Conservation (phyloP, 2,888 invertebrate genomes). For the Lacanobia oleracea region DNA sequence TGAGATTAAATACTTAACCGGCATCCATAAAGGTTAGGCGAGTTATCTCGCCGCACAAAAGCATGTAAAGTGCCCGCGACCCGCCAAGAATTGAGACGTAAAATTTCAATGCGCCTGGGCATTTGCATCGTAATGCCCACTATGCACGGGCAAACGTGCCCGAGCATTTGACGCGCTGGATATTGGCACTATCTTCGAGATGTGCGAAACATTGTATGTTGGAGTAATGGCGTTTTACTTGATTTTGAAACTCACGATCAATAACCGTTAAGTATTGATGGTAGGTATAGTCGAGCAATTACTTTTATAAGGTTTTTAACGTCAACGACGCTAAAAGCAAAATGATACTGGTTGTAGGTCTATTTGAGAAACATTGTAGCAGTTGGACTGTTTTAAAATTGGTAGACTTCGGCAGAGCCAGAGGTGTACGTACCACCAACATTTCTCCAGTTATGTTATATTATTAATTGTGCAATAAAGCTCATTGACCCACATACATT, state of each 20-base stretch:
- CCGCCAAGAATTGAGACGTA: conserved; percentile 76
- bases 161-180: conserved; percentile 66
- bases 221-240: conserved; percentile 4
- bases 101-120: conserved; percentile 73
- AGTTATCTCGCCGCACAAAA: conserved; percentile 66
- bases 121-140: conserved; percentile 74
- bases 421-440: background rate
- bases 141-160: conserved; percentile 66
- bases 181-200: conserved; percentile 56
- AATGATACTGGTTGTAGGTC: background rate
- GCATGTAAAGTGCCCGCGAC: conserved; percentile 66
- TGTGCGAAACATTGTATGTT: conserved; percentile 56
- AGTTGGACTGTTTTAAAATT: background rate
- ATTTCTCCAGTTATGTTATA: background rate
- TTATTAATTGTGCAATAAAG: too few relatives aligned
- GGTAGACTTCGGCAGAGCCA: background rate
- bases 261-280: conserved; percentile 13
- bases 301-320: background rate
- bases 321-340: too few relatives aligned
- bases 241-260: conserved; percentile 2
- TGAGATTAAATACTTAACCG: conserved; percentile 67
- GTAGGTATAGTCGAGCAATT: conserved; percentile 6
- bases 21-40: conserved; percentile 61
- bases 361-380: conserved; percentile 1
- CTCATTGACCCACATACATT: too few relatives aligned